Base-by-base conservation (phyloP, 2,797 vertebrate species). In the Chiroxiphia lanceolata region DNA sequence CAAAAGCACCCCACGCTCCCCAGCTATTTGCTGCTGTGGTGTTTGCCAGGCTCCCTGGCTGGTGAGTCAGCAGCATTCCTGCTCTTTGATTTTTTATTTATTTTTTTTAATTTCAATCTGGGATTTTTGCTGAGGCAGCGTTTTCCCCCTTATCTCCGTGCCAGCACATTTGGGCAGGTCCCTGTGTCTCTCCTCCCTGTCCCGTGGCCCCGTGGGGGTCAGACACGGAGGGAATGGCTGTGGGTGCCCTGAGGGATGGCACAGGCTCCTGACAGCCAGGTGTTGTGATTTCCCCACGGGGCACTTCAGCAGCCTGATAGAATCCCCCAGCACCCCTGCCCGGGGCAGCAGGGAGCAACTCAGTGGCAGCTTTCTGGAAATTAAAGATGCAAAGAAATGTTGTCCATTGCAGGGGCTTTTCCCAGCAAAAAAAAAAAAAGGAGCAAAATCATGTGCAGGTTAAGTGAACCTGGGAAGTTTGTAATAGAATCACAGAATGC, bases 211-310 rank as follows among this genome's bases (percentile, higher is more conserved):
- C 1, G 3, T 3, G 38, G 45, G 60, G 45, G 10, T 51, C 3
- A 5, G 13, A 15, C 0, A 0, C 4, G 8, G 53, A 1, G 1
- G 31, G 22, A 12, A 11, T 0, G 3, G 42, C 44, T 13, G 4
- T 8, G 27, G 59, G 31, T 21, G 8, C 36, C 31, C 11, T 19
- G 10, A 3, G 29, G 5, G 16, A 27, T 3, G 25, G 50, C 60
- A 50, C 17, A 2, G 61, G 47, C 38, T 42, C 40, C 91, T 38
- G 40, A 3, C 6, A 18, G 45, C 25, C 3, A 1, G 4, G 31
- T 21, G 15, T 38, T 63, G 38, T 5, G 59, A 5, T 11, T 31
- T 19, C 40, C 50, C 45, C 9, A 23, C 3, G 11, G 21, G 59
- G 15, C 4, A 2, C 42, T 60, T 40, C 47, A 50, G 48, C 33